Conservation (phyloP, 2,888 invertebrate genomes). For the Invenusta paracnida region DNA sequence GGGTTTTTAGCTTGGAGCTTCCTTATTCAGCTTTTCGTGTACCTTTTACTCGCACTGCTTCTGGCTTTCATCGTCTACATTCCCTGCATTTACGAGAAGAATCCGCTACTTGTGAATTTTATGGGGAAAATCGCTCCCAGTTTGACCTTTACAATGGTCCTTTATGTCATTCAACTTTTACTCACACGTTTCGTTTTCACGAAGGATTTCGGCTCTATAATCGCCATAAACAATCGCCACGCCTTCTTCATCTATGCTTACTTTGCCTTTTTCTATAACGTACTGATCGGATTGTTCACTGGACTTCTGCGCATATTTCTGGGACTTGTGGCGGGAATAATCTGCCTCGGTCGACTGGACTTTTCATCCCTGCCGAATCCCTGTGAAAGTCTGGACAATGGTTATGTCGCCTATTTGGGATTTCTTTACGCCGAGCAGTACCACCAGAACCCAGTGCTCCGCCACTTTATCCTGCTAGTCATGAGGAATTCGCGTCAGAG, state of each 20-base stretch:
- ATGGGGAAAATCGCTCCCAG: background rate
- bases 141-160: background rate
- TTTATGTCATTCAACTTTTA: constrained; percentile 23
- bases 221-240: constrained; percentile 32
- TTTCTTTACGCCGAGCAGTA: background rate
- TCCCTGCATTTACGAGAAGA: background rate
- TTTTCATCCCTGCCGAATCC: constrained; percentile 20
- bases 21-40: background rate
- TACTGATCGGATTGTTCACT: constrained; percentile 35
- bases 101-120: background rate
- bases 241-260: constrained; percentile 32
- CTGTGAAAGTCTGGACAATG: constrained; percentile 12
- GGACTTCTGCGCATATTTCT: background rate
- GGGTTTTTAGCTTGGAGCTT: background rate
- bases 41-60: background rate
- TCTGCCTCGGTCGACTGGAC: constrained; percentile 33
- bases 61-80: background rate
- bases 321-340: background rate
- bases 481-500: no score
- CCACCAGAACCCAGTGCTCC: background rate
- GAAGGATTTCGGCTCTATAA: background rate
- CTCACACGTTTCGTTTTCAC: constrained; percentile 9
- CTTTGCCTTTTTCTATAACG: constrained; percentile 33
- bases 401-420: constrained; percentile 12
- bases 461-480: background rate